Base-by-base conservation (phyloP, 2,113 vertebrate species). In the Sclerurus mexicanus region DNA sequence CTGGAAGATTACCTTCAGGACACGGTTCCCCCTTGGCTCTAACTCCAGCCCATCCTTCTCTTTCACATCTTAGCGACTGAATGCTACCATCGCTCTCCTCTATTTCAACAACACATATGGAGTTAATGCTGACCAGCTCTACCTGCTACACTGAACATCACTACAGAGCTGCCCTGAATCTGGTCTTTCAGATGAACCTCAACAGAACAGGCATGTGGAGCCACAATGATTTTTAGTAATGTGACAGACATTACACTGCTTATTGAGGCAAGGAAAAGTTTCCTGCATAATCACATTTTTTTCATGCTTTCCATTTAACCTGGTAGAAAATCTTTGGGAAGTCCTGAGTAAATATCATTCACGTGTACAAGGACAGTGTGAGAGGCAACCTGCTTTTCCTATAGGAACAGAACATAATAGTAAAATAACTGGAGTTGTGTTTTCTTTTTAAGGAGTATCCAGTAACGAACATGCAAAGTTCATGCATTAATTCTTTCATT, bases 51-150 rank as follows among this genome's bases (percentile, higher is more conserved):
- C 39, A 39, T 24, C 17, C 28, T 46, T 52, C 50, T 56, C 42
- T 62, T 25, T 23, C 63, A 13, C 24, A 77, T 16, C 19, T 60
- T 5, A 28, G 20, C 27, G 89, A 31, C 0, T 37, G 17, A 72
- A 68, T 13, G 5, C n/a, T 63, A 59, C 20, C 49, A 22, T 11
- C 4, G 9, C 11, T 35, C n/a, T 62, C 30, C 13, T 19, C 4
- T 62, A 0, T 18, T 83, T 67, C 33, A 77, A 37, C 31, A 66
- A 56, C 12, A n/a, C 3, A 31, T 2, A 13, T 0, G 1, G 15
- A n/a, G 30, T 27, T 59, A 66, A 39, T 17, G 4, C 52, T n/a
- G 10, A 47, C 35, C 46, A 74, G 47, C 33, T 52, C 35, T 47
- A 17, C 4, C 42, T 53, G 40, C 28, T 25, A 23, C 33, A 52